Conservation (phyloP, 2,113 vertebrate genomes). For the Mesoclemmys tuberculata region DNA sequence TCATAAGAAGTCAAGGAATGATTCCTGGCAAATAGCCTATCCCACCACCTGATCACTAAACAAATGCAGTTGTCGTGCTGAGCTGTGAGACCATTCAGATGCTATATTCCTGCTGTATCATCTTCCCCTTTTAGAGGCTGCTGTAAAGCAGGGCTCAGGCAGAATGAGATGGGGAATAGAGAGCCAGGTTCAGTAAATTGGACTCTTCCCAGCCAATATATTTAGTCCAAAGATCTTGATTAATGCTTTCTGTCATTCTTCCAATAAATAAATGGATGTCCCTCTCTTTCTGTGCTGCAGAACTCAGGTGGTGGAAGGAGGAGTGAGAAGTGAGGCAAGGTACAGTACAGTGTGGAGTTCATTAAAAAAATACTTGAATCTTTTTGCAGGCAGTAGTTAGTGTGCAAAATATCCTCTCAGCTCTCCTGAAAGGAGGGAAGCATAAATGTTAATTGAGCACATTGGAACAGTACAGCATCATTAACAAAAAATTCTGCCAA, state of each 20-base stretch:
- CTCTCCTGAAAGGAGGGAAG: neutral
- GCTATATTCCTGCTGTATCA: neutral
- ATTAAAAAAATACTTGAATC: neutral
- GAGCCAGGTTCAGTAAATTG: conserved; percentile 12
- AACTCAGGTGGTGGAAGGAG: neutral
- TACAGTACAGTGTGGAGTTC: neutral
- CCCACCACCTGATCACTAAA: conserved; percentile 23
- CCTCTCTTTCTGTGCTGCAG: conserved; percentile 7
- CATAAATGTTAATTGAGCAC: neutral
- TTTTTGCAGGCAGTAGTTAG: neutral
- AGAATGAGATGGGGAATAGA: neutral
- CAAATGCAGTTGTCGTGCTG: conserved; percentile 39
- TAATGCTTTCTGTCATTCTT: conserved; percentile 57
- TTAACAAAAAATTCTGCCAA: neutral
- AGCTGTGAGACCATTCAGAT: neutral
- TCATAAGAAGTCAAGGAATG: neutral
- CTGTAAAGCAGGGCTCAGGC: conserved; percentile 5
- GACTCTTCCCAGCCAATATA: conserved; percentile 48
- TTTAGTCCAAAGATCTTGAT: conserved; percentile 53
- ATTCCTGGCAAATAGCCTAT: conserved; percentile 1
- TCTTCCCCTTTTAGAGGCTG: neutral
- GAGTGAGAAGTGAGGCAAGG: neutral
- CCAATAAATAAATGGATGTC: conserved; percentile 54
- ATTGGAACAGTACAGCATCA: neutral
- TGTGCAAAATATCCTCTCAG: neutral